A percentile compares a stretch with the other conserved stretches of the same genome.
Conservation (phyloP, 2,888 invertebrate species). For the Drosophila incognita region DNA sequence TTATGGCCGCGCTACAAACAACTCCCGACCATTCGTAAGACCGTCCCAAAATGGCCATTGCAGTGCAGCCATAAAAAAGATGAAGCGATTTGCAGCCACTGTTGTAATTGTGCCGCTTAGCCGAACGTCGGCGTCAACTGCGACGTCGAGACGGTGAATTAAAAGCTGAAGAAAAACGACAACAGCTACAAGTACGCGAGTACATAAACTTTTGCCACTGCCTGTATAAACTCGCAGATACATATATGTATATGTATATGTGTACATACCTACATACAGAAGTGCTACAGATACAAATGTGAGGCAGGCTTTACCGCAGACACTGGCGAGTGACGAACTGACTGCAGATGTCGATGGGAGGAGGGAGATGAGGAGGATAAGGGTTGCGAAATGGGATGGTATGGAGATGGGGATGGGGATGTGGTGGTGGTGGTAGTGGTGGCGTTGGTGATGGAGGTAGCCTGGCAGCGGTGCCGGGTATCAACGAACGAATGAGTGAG, state of each 20-base stretch:
- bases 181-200: slow-evolving; percentile 44
- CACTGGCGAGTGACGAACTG: slow-evolving; percentile 64
- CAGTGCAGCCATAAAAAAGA: slow-evolving; percentile 78
- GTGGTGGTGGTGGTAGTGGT: slow-evolving; percentile 7
- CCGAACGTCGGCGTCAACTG: slow-evolving; percentile 30
- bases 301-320: slow-evolving; percentile 70
- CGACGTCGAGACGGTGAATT: slow-evolving; percentile 28
- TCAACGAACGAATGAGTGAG: slow-evolving; percentile 80
- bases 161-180: slow-evolving; percentile 55
- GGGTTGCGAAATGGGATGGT: slow-evolving; percentile 36
- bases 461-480: slow-evolving; percentile 59
- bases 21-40: slow-evolving; percentile 55
- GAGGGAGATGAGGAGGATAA: slow-evolving; percentile 3
- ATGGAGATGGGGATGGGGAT: slow-evolving; percentile 5
- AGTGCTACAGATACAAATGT: slow-evolving; percentile 54
- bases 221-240: slow-evolving; percentile 34
- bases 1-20: slow-evolving; percentile 58
- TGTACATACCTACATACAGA: slow-evolving; percentile 20
- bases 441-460: slow-evolving; percentile 9
- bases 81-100: slow-evolving; percentile 80
- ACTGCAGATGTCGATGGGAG: slow-evolving; percentile 22
- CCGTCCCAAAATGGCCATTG: slow-evolving; percentile 80
- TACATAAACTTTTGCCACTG: slow-evolving; percentile 62
- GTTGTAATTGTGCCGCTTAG: slow-evolving; percentile 77
- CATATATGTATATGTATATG: neutral